Percentiles rank a stretch among this genome's conserved stretches.
These are phyloP conservation scores for Upupa epops DNA, from an alignment of 2,113 vertebrate species.

Conservation along the genomic window DNA sequence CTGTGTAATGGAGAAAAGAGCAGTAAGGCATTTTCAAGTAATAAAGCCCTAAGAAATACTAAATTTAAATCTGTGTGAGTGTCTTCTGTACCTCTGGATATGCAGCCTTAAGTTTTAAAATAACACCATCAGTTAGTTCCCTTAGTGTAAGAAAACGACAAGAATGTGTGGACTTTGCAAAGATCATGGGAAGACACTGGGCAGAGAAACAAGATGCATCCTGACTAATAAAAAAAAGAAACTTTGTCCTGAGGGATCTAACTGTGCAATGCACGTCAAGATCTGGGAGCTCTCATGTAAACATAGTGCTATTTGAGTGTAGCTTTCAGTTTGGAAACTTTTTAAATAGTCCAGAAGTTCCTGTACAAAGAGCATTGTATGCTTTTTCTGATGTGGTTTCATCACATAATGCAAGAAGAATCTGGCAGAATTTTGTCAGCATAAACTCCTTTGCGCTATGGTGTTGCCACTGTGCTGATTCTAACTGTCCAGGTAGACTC, in stretches of 20 bases:
- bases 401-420: neutral
- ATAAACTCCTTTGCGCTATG: neutral
- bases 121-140: neutral
- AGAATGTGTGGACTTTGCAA: rapidly evolving
- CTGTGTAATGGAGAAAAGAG: neutral
- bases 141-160: neutral
- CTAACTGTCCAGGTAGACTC: neutral
- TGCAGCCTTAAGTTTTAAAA: neutral
- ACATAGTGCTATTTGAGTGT: neutral
- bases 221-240: neutral
- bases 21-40: neutral
- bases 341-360: neutral
- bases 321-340: neutral
- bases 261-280: neutral
- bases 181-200: neutral
- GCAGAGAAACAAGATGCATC: neutral
- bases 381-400: neutral
- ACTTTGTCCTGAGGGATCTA: neutral
- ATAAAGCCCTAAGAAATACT: neutral
- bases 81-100: neutral
- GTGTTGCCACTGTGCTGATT: neutral
- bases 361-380: neutral
- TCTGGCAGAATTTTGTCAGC: neutral
- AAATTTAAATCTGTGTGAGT: neutral
- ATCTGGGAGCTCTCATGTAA: neutral